phyloP scores from a whole-genome alignment of 1,140 invertebrate species.

The Aphidius gifuensis region DNA sequence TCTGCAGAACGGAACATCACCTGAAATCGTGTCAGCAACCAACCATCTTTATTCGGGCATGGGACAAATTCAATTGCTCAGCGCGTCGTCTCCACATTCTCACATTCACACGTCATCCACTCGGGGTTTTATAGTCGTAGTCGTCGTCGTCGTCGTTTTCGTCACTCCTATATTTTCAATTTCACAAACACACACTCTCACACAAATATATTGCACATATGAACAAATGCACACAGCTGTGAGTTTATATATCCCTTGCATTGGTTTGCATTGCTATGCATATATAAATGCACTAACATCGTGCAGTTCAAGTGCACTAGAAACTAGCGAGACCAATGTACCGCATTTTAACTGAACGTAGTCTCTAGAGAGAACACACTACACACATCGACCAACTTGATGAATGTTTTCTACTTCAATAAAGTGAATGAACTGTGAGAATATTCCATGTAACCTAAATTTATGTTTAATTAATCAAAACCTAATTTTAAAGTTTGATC shows the following conservation, averaged over 20 bases:
- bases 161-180: neutral
- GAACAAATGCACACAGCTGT: no score
- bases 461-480: constrained; percentile 31
- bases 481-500: constrained; percentile 18
- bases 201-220: no score
- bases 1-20: no score
- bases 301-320: constrained; percentile 1
- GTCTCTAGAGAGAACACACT: neutral
- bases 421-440: constrained; percentile 27
- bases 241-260: neutral
- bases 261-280: neutral
- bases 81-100: constrained; percentile 15
- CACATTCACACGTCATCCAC: constrained; percentile 14
- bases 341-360: neutral
- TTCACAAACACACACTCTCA: neutral
- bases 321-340: neutral
- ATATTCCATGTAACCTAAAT: constrained; percentile 24
- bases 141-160: neutral
- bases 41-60: constrained; percentile 11
- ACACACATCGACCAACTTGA: constrained; percentile 22
- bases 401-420: constrained; percentile 28
- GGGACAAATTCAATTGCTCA: constrained; percentile 23
- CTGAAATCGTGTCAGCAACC: constrained; percentile 4
- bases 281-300: no score
- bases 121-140: neutral